A percentile compares a stretch with the other conserved stretches of the same genome.
Conservation (phyloP, 2,113 vertebrate genomes). For the Sander lucioperca region DNA sequence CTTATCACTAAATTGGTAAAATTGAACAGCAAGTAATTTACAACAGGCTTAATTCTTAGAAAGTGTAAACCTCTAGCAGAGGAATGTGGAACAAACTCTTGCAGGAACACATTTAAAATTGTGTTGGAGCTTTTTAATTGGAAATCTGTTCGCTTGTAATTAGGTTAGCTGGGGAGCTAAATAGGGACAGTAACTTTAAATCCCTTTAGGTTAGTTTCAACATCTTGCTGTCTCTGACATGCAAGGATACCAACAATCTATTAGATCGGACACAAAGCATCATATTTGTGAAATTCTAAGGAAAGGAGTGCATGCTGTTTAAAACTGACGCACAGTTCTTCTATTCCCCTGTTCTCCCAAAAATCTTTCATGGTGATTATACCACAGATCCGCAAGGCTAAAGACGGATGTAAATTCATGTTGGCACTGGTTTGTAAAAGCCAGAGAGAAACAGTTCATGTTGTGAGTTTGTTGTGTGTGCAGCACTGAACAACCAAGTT, state of each 20-base stretch:
- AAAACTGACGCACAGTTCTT: conserved; percentile 33
- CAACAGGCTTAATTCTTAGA: conserved; percentile 36
- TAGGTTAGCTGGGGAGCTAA: conserved; percentile 46
- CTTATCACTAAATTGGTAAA: conserved; percentile 27
- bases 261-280: conserved; percentile 39
- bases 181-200: conserved; percentile 38
- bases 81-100: conserved; percentile 27
- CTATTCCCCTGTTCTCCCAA: neutral
- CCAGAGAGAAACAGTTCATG: conserved; percentile 23
- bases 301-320: conserved; percentile 67
- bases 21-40: conserved; percentile 31
- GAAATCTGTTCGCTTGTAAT: conserved; percentile 50
- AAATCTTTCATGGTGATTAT: conserved; percentile 20
- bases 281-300: conserved; percentile 36
- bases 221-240: conserved; percentile 60
- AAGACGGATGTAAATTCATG: conserved; percentile 32
- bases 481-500: conserved; percentile 21
- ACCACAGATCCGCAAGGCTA: conserved; percentile 40
- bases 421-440: conserved; percentile 61
- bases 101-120: conserved; percentile 38
- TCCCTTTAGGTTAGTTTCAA: conserved; percentile 54
- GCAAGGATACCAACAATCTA: conserved; percentile 56
- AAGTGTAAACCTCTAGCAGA: conserved; percentile 26
- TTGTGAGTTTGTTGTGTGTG: conserved; percentile 3
- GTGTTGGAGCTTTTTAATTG: conserved; percentile 34